A percentile compares a stretch with the other conserved stretches of the same genome.
Conservation (phyloP, 2,113 vertebrate species). For the Illadopsis cleaveri region DNA sequence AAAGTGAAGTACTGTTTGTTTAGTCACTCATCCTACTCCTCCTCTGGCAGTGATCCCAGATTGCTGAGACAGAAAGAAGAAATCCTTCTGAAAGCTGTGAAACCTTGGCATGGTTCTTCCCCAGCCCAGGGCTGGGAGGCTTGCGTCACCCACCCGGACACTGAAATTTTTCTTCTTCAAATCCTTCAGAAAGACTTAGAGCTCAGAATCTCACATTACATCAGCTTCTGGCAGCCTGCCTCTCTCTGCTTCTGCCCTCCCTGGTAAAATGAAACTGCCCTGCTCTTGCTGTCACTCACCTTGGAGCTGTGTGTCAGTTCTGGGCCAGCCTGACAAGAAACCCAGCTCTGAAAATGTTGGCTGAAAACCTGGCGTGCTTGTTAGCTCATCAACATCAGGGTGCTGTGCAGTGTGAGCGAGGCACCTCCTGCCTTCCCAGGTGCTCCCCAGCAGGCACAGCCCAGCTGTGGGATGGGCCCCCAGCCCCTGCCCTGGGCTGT, state of each 20-base stretch:
- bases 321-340: background rate
- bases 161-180: background rate
- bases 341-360: background rate
- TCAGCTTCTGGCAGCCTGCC: background rate
- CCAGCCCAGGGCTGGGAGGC: background rate
- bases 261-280: background rate
- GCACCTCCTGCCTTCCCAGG: background rate
- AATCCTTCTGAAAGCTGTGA: background rate
- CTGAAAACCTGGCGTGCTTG: background rate
- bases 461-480: background rate
- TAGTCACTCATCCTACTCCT: background rate
- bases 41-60: constrained; percentile 19
- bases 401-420: fast-evolving
- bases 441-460: fast-evolving
- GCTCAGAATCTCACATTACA: background rate
- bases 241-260: background rate
- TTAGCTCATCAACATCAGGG: fast-evolving
- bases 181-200: background rate
- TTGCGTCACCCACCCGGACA: background rate
- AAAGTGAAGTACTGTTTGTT: constrained; percentile 33
- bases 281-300: background rate
- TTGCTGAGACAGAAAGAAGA: background rate
- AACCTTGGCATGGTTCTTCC: background rate
- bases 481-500: background rate
- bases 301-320: fast-evolving